phyloP scores from a whole-genome alignment of 1,140 invertebrate genomes.

The Drosophila lini region DNA sequence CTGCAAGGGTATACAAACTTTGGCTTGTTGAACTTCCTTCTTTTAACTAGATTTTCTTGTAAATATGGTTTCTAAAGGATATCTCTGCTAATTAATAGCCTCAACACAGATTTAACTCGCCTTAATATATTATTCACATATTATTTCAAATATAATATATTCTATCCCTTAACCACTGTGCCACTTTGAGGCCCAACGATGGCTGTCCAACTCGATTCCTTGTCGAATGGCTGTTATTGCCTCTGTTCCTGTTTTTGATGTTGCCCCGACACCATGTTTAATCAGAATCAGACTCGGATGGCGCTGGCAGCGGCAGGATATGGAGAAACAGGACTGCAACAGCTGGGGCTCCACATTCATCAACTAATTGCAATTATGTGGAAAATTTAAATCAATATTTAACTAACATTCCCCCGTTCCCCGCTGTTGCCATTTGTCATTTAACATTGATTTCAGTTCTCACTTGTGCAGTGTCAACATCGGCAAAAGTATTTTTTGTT shows the following conservation, averaged over 20 bases:
- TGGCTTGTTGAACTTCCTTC: too few relatives aligned
- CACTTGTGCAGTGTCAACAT: constrained; percentile 29
- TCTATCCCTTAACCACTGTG: constrained; percentile 7
- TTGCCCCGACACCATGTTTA: constrained; percentile 49
- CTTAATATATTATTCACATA: not conserved
- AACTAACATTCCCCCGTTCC: constrained; percentile 42
- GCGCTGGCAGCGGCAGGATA: constrained; percentile 15
- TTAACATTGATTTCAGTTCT: constrained; percentile 56
- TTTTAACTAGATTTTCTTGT: too few relatives aligned
- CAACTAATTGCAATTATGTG: constrained; percentile 78
- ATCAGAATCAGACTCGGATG: constrained; percentile 46
- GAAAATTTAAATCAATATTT: constrained; percentile 76
- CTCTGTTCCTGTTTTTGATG: constrained; percentile 40
- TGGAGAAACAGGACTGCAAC: constrained; percentile 45
- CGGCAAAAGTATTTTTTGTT: constrained; percentile 17
- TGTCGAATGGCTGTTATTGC: constrained; percentile 42
- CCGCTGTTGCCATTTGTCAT: constrained; percentile 49
- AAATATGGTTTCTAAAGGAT: not conserved
- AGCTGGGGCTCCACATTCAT: constrained; percentile 53
- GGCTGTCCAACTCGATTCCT: constrained; percentile 21
- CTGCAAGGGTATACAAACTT: too few relatives aligned
- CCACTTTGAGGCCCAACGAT: not conserved
- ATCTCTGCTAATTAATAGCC: not conserved
- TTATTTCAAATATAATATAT: not conserved
- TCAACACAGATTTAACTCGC: not conserved